phyloP scores from a whole-genome alignment of 2,113 vertebrate genomes.

The Brienomyrus longianalis region DNA sequence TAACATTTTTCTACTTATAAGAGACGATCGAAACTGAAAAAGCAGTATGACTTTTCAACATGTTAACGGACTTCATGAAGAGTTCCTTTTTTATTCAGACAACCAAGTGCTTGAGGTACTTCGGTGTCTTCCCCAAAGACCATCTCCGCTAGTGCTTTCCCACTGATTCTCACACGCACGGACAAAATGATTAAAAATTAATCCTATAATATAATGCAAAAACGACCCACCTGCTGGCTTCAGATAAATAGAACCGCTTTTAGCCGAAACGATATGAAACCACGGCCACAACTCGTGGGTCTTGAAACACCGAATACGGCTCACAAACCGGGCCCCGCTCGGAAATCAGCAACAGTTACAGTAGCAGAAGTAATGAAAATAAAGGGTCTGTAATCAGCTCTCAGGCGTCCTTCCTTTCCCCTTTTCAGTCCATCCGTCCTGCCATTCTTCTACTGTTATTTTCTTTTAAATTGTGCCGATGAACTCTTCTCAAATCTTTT shows the following conservation, averaged over 20 bases:
- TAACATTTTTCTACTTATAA: not conserved
- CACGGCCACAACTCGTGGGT: slow-evolving; percentile 22
- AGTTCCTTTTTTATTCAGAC: not conserved
- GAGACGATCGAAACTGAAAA: not conserved
- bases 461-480: slow-evolving; percentile 33
- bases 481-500: slow-evolving; percentile 28
- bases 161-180: not conserved
- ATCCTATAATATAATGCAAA: not conserved
- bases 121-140: not conserved
- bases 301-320: not conserved
- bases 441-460: slow-evolving; percentile 33
- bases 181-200: not conserved
- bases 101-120: not conserved
- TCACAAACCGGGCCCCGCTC: not conserved
- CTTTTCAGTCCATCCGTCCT: not conserved
- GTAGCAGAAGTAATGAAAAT: slow-evolving; percentile 24
- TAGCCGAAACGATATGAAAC: not conserved
- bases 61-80: not conserved
- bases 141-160: not conserved
- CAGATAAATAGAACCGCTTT: not conserved
- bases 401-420: slow-evolving; percentile 24
- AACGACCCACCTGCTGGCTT: not conserved
- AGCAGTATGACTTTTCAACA: not conserved
- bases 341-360: slow-evolving; percentile 31
- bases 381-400: slow-evolving; percentile 29